Percentiles rank a stretch among this genome's conserved stretches.
These are phyloP conservation scores for Gastrophryne carolinensis DNA, from an alignment of 2,797 vertebrate genomes.

Conservation along the genomic window DNA sequence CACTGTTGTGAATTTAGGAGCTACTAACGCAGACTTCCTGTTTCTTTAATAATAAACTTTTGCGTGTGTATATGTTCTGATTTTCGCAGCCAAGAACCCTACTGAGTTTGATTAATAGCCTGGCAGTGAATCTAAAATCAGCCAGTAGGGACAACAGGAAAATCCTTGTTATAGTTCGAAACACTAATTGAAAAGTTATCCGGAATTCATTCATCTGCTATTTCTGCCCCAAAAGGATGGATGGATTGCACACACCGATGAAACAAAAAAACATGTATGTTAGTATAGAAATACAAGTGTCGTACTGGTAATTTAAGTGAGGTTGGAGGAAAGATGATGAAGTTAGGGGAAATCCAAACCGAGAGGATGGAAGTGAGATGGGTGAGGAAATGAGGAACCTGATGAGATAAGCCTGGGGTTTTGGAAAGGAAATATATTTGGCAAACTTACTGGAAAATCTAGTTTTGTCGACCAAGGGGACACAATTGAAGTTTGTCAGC, in stretches of 20 bases:
- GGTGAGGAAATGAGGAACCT: conserved; percentile 43
- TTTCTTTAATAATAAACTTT: not conserved
- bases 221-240: conserved; percentile 14
- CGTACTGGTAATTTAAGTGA: conserved; percentile 22
- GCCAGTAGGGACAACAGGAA: conserved; percentile 6
- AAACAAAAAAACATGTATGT: conserved; percentile 9
- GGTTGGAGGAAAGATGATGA: conserved; percentile 38
- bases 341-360: conserved; percentile 26
- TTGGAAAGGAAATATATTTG: conserved; percentile 40
- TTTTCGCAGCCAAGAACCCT: not conserved
- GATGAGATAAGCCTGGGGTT: conserved; percentile 39
- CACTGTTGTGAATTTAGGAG: no score
- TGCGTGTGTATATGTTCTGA: not conserved
- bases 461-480: conserved; percentile 31
- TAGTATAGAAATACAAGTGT: conserved; percentile 23
- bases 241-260: not conserved
- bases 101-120: conserved; percentile 7
- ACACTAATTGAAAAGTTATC: conserved; percentile 21
- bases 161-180: conserved; percentile 5
- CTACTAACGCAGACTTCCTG: no score
- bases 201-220: conserved; percentile 3
- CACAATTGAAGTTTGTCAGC: conserved; percentile 40
- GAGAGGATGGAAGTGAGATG: conserved; percentile 37
- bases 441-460: conserved; percentile 32
- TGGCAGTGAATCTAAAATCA: not conserved